Conservation (phyloP, 2,888 invertebrate genomes). For the Abrostola tripartita region DNA sequence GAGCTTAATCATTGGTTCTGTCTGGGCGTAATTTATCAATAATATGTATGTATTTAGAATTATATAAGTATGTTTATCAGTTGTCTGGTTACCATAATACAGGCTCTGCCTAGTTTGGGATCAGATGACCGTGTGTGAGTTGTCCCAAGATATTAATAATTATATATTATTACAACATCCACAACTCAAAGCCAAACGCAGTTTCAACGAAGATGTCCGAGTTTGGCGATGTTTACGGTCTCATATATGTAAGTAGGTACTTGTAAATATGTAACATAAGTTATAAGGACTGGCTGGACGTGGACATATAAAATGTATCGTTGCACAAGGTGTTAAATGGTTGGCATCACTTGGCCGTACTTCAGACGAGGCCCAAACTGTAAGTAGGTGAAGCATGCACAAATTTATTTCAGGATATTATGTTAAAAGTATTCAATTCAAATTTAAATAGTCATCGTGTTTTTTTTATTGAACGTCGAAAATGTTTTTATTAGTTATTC, state of each 20-base stretch:
- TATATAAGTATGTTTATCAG: too few relatives aligned
- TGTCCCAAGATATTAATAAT: too few relatives aligned
- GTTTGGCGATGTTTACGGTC: neutral
- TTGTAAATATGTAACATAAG: too few relatives aligned
- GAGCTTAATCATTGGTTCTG: too few relatives aligned
- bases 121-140: too few relatives aligned
- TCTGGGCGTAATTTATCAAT: too few relatives aligned
- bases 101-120: too few relatives aligned
- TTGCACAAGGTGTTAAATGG: slow-evolving; percentile 41
- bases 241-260: neutral
- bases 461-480: neutral
- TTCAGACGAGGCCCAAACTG: slow-evolving; percentile 34
- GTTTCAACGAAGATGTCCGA: neutral
- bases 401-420: slow-evolving; percentile 20
- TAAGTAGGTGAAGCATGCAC: slow-evolving; percentile 18
- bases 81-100: too few relatives aligned
- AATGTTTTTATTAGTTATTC: too few relatives aligned
- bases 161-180: too few relatives aligned
- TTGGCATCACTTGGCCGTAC: slow-evolving; percentile 43
- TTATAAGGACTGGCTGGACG: slow-evolving; percentile 5
- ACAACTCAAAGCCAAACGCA: neutral
- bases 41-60: too few relatives aligned
- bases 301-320: slow-evolving; percentile 24
- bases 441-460: neutral
- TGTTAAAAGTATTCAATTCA: neutral